Base-by-base conservation (phyloP, 2,888 invertebrate genomes). In the Brenthis daphne region DNA sequence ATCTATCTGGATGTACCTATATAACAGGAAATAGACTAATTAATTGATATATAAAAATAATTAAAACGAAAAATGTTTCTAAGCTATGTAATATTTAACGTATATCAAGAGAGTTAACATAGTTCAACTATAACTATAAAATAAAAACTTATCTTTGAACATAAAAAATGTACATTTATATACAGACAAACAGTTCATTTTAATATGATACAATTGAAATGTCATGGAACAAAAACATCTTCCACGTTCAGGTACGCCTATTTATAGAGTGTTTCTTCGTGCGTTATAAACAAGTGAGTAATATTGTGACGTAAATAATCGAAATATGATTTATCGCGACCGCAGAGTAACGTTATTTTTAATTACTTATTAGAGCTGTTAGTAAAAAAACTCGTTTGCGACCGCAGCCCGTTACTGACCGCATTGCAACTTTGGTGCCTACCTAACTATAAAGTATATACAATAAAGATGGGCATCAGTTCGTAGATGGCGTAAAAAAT, bases 301-400 rank as follows among this genome's bases (percentile, higher is more conserved):
- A 61, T 47, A 29, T 43, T 20, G 50, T 61, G 67, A 67, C 61
- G 67, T 33, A 14, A 24, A 56, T 56, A 54, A 55, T 61, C 61
- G 61, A 61, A 67, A 55, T 37, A 54, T 50, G 33, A 56, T 50
- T 33, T 50, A 51, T 55, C 29, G 29, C 37, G 14, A 70, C 70
- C 70, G 67, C 70, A 70, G 53, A 54, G 57, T 60, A 67, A 60
- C 58, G 70, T 64, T 70, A 70, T 56, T 55, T 70, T 43, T 70
- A 70, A 70, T 67, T 70, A 55, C 29, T 70, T 64, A 67, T 70
- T 67, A 70, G 29, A 66, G 50, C 33, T 51, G 56, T 67, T 61
- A 50, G 54, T 37, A 61, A 67, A 54, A 33, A 37, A 61, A 61
- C 61, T 43, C 37, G 33, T 51, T 20, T 43, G 50, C 16, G 48